phyloP scores from a whole-genome alignment of 2,113 vertebrate genomes.

The Ageneiosus marmoratus region DNA sequence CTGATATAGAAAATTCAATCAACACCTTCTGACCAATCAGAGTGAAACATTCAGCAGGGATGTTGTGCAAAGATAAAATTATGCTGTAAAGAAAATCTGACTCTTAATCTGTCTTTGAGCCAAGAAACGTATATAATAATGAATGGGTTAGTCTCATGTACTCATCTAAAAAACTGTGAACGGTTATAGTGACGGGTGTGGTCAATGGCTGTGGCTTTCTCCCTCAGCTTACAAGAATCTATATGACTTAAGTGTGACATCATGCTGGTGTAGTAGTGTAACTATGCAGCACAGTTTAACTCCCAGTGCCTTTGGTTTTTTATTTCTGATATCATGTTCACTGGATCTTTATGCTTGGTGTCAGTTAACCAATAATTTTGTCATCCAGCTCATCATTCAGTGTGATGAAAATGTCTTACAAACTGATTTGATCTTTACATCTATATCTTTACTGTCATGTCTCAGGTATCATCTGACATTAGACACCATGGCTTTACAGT shows the following conservation, averaged over 20 bases:
- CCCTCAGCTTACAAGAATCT: not conserved
- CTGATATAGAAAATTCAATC: not conserved
- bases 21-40: not conserved
- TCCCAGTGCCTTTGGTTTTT: not conserved
- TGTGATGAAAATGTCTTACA: not conserved
- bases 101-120: not conserved
- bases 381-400: not conserved
- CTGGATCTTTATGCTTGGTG: not conserved
- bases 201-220: slow-evolving; percentile 1
- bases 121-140: not conserved
- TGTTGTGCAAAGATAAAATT: not conserved
- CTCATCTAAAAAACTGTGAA: slow-evolving; percentile 6
- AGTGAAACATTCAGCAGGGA: not conserved
- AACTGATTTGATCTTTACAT: not conserved
- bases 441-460: not conserved
- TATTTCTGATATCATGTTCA: not conserved
- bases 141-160: not conserved
- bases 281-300: not conserved
- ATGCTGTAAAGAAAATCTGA: not conserved
- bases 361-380: not conserved
- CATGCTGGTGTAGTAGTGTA: not conserved
- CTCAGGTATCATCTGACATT: slow-evolving; percentile 13
- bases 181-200: not conserved
- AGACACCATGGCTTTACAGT: not conserved
- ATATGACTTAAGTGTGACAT: slow-evolving; percentile 10